phyloP scores from a whole-genome alignment of 1,140 invertebrate species.

The Saccostrea echinata region DNA sequence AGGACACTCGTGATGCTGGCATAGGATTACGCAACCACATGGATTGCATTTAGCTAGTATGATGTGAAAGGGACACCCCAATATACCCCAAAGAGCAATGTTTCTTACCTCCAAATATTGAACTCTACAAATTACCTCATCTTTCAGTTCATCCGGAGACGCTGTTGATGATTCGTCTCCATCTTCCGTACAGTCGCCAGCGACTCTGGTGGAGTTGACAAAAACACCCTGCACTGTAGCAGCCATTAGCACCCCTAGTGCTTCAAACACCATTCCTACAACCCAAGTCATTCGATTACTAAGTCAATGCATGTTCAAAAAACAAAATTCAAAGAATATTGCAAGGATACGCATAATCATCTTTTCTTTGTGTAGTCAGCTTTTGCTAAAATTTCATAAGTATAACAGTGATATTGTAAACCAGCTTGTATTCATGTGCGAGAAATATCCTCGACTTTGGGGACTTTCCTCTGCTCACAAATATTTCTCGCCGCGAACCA shows the following conservation, averaged over 20 bases:
- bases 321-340: neutral
- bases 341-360: neutral
- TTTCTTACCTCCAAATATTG: no score
- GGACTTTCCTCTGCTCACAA: no score
- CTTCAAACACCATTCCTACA: constrained; percentile 77
- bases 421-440: no score
- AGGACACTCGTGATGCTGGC: no score
- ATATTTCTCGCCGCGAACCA: no score
- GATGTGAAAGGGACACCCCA: no score
- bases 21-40: no score
- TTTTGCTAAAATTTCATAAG: no score
- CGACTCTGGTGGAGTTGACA: constrained; percentile 66
- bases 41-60: no score
- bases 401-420: no score
- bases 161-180: constrained; percentile 46
- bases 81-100: no score
- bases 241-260: constrained; percentile 71
- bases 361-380: neutral
- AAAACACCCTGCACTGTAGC: constrained; percentile 73
- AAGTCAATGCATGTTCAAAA: neutral
- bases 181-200: constrained; percentile 62
- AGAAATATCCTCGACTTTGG: no score
- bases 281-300: neutral
- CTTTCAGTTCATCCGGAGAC: constrained; percentile 53
- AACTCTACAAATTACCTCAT: constrained; percentile 55